Base-by-base conservation (phyloP, 2,797 vertebrate species). In the Cyprinella venusta region DNA sequence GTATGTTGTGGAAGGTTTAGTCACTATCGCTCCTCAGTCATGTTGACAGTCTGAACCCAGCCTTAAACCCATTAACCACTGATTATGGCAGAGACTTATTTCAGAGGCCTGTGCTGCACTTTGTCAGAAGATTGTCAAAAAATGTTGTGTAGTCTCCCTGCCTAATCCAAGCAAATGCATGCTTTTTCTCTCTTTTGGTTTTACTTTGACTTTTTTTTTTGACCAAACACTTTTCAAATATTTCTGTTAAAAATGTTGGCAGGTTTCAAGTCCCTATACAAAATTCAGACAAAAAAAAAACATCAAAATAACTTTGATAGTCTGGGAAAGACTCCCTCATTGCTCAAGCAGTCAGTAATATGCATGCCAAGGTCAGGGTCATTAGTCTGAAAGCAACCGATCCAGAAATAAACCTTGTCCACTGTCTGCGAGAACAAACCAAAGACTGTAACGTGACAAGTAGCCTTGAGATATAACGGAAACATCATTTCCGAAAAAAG, bases 391-490 rank as follows among this genome's bases (percentile, higher is more conserved):
- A 82, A 87, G 84, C 10, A 76, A 88, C 85, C 87, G 2, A n/a
- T 88, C 75, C 71, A 84, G 42, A 76, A 85, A 42, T 88, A 87
- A 87, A 88, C 85, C 84, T 80, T 81, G 82, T 89, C 84, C 71
- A 88, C 80, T 74, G 85, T 63, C 84, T 82, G 76, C 13, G 67
- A 77, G 56, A 68, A 56, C 33, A 88, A 90, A 84, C 72, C 85
- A 83, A 86, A 90, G 90, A 87, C 87, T 83, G 84, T 85, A 79
- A 78, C 77, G 85, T 86, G 92, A 94, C 92, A 89, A 92, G n/a
- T 26, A 61, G 77, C 59, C 38, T 52, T 38, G 69, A 76, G 54
- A 79, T 76, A 81, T 26, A 63, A 84, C 7, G 10, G 76, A 36
- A 75, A 70, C 76, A 83, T 79, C 76, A 90, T 87, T 61, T 67